Conservation (phyloP, 2,113 vertebrate species). For the Scolopax mira region DNA sequence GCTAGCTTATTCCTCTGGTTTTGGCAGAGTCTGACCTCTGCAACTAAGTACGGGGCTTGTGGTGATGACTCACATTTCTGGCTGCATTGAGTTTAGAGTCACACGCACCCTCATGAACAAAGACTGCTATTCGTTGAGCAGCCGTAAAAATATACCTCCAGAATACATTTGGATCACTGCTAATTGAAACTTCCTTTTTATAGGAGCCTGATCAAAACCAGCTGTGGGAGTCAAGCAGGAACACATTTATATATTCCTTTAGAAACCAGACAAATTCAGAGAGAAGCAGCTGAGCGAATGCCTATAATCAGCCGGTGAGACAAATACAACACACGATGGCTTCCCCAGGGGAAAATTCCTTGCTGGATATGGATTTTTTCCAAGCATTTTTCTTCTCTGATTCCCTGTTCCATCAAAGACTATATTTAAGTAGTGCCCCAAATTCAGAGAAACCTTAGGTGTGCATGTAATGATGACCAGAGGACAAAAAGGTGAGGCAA, state of each 20-base stretch:
- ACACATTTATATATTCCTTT: conserved; percentile 55
- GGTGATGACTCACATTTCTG: conserved; percentile 65
- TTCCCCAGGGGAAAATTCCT: neutral
- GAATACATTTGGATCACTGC: conserved; percentile 54
- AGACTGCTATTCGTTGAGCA: conserved; percentile 52
- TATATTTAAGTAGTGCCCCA: neutral
- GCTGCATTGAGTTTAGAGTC: conserved; percentile 2
- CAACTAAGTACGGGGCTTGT: conserved; percentile 51
- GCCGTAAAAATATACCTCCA: conserved; percentile 67
- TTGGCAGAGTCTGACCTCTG: conserved; percentile 65
- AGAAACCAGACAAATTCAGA: conserved; percentile 55
- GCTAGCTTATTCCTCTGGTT: conserved; percentile 70
- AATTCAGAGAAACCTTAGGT: neutral
- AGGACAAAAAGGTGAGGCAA: neutral
- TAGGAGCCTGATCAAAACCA: conserved; percentile 74
- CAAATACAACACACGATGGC: neutral
- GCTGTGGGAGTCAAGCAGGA: conserved; percentile 65
- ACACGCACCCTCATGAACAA: conserved; percentile 27
- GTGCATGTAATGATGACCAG: neutral
- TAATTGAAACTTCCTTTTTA: conserved; percentile 80
- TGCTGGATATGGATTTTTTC: neutral
- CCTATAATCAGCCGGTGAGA: conserved; percentile 10
- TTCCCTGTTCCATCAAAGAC: neutral
- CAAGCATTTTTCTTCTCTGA: neutral
- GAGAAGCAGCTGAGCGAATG: neutral